phyloP scores from a whole-genome alignment of 2,797 vertebrate species.

The Petrocephalus sullivani region DNA sequence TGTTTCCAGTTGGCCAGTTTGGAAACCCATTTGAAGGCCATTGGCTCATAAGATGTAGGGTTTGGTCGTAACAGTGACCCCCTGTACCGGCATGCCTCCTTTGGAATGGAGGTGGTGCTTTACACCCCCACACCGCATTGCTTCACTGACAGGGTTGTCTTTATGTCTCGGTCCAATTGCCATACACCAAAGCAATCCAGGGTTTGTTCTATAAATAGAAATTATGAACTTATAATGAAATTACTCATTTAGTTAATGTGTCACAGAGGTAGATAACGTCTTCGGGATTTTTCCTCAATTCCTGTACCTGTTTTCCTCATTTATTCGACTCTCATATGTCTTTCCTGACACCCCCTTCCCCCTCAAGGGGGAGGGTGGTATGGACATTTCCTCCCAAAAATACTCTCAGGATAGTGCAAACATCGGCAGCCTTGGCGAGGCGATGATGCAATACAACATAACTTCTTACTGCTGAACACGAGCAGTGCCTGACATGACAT shows the following conservation, averaged over 20 bases:
- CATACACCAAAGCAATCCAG: background rate
- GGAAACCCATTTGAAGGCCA: background rate
- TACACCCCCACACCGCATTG: background rate
- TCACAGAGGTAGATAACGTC: background rate
- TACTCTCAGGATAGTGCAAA: background rate
- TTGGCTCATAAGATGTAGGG: background rate
- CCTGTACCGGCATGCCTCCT: background rate
- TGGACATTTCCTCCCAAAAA: background rate
- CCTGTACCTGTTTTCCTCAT: background rate
- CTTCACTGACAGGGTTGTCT: background rate
- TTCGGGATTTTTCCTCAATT: background rate
- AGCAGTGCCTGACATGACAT: background rate
- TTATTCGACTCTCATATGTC: background rate
- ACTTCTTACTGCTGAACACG: background rate
- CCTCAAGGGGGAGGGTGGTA: background rate
- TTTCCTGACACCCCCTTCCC: background rate
- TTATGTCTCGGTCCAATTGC: background rate
- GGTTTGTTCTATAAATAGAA: background rate
- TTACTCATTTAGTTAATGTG: background rate
- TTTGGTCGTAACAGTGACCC: background rate
- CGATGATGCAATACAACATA: constrained; percentile 13
- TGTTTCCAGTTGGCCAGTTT: background rate
- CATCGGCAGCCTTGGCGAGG: background rate
- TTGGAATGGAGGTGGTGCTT: background rate
- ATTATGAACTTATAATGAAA: background rate